Evolutionary conservation across 2,888 invertebrate genomes (phyloP).

Genomic region (Clivina fossor): DNA sequence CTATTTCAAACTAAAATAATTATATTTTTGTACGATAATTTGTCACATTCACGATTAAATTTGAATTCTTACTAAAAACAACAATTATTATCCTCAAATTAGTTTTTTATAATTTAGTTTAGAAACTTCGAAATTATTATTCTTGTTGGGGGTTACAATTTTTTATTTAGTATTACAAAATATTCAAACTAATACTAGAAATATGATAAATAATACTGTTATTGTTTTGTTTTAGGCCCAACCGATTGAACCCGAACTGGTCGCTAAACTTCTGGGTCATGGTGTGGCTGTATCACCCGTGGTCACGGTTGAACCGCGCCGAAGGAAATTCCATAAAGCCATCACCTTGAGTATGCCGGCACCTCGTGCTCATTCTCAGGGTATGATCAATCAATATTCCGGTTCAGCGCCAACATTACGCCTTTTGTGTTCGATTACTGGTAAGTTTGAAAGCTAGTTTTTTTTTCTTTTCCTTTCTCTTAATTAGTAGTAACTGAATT

Average conservation of each 20-base stretch:
- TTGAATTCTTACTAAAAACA: background rate
- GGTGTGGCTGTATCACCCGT: slow-evolving; percentile 97
- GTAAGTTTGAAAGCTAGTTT: slow-evolving; percentile 51
- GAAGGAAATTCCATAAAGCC: slow-evolving; percentile 97
- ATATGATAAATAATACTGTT: too few species aligned
- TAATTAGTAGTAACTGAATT: background rate
- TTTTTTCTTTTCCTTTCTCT: background rate
- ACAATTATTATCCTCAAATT: background rate
- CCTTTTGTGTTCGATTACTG: slow-evolving; percentile 92
- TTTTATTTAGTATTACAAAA: too few species aligned
- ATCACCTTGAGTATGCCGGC: slow-evolving; percentile 96
- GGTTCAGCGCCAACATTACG: slow-evolving; percentile 83
- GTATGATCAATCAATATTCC: slow-evolving; percentile 83
- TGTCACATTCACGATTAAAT: too few species aligned
- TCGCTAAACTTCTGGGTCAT: slow-evolving; percentile 88
- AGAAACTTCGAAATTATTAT: too few species aligned
- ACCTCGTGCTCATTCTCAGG: slow-evolving; percentile 62
- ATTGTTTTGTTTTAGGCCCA: slow-evolving; percentile 80
- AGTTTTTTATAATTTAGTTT: background rate
- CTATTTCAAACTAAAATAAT: too few species aligned
- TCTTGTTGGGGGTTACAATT: too few species aligned
- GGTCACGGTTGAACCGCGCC: slow-evolving; percentile 95
- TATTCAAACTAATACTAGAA: too few species aligned
- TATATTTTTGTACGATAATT: too few species aligned
- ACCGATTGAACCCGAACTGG: slow-evolving; percentile 82